Evolutionary conservation across 2,797 vertebrate genomes (phyloP).

Genomic region (Merluccius polli): DNA sequence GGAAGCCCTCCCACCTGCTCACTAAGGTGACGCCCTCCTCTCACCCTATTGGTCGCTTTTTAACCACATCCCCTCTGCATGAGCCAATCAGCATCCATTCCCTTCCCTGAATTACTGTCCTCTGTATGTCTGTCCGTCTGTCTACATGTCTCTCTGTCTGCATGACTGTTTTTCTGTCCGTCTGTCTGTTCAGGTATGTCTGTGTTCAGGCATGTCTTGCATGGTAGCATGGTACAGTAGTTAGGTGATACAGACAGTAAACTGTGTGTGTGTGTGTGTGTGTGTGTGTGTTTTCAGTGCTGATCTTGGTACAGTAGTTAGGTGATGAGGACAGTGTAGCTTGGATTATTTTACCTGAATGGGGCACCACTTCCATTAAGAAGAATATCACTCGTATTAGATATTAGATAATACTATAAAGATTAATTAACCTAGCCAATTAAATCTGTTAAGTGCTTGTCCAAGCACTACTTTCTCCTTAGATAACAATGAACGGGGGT

Average conservation of each 20-base stretch:
- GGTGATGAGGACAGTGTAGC: neutral
- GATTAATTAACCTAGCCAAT: no score
- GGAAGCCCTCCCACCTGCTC: constrained; percentile 98
- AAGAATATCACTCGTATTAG: no score
- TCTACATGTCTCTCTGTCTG: neutral
- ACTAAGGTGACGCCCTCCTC: constrained; percentile 88
- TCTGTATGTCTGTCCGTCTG: neutral
- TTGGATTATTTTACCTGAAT: no score
- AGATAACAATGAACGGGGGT: no score
- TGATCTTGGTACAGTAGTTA: neutral
- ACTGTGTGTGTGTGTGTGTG: neutral
- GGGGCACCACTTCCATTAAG: no score
- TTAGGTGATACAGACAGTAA: neutral
- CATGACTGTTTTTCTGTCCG: neutral
- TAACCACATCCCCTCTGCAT: neutral
- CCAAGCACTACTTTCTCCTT: no score
- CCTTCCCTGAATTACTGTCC: neutral
- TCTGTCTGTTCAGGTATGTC: constrained; percentile 8
- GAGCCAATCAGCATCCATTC: constrained; percentile 10
- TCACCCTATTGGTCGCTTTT: constrained; percentile 31
- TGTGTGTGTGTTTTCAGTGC: neutral
- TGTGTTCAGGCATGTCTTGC: neutral
- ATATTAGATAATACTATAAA: no score
- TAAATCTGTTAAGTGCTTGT: no score
- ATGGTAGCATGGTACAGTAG: neutral